Conservation (phyloP, 2,113 vertebrate species). For the Rhagologus leucostigma region DNA sequence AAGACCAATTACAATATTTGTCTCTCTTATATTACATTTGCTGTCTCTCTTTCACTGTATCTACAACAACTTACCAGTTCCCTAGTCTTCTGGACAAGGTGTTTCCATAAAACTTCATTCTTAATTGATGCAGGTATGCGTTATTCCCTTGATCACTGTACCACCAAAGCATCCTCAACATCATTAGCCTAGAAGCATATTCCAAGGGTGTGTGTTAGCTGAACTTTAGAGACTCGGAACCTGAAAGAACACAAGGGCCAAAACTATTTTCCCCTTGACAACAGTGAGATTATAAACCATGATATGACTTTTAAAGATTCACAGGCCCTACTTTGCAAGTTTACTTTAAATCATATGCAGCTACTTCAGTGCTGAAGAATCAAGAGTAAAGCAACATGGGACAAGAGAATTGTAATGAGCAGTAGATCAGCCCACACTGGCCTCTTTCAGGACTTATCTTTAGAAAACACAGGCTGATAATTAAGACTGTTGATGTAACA, state of each 20-base stretch:
- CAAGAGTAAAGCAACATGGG: not conserved
- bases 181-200: not conserved
- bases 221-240: not conserved
- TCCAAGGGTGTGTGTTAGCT: not conserved
- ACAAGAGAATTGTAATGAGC: not conserved
- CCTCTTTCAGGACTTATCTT: not conserved
- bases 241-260: not conserved
- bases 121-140: not conserved
- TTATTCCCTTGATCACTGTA: not conserved
- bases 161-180: not conserved
- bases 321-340: not conserved
- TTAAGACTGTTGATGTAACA: not conserved
- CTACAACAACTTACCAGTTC: not conserved
- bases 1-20: not conserved
- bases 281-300: not conserved
- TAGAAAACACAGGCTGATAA: not conserved
- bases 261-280: not conserved
- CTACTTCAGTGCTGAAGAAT: not conserved
- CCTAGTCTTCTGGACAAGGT: not conserved
- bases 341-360: not conserved
- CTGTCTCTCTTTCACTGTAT: not conserved
- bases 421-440: not conserved
- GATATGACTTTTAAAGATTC: not conserved
- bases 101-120: not conserved
- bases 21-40: not conserved